phyloP scores from a whole-genome alignment of 2,888 invertebrate genomes.

The Pammene fasciana region DNA sequence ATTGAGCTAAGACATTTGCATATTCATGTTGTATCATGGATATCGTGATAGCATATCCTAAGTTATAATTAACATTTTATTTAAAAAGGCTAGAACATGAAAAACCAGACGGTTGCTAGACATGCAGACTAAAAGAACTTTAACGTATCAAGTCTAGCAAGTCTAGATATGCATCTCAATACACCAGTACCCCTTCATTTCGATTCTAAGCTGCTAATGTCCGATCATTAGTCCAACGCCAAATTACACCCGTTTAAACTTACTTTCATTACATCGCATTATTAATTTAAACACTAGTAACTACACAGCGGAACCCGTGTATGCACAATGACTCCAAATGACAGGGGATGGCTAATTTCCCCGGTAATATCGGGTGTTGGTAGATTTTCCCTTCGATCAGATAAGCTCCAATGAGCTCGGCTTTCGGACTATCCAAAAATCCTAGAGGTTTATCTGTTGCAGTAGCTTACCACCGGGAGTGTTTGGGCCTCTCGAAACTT shows the following conservation, averaged over 20 bases:
- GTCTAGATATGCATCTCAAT: not conserved
- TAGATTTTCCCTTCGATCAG: conserved; percentile 39
- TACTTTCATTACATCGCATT: conserved; percentile 38
- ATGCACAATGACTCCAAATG: conserved; percentile 45
- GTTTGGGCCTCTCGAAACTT: no score
- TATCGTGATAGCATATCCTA: not conserved
- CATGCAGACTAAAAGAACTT: not conserved
- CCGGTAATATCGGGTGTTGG: conserved; percentile 36
- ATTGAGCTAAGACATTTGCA: conserved; percentile 16
- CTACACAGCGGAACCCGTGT: conserved; percentile 41
- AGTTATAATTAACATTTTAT: conserved; percentile 3
- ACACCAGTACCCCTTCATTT: conserved; percentile 11
- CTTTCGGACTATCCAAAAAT: not conserved
- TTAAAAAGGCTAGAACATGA: not conserved
- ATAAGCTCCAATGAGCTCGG: not conserved
- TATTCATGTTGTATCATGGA: conserved; percentile 5
- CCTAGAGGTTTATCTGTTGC: no score
- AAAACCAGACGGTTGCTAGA: conserved; percentile 13
- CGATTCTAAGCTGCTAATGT: conserved; percentile 13
- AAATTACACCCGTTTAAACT: conserved; percentile 29
- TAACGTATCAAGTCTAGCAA: not conserved
- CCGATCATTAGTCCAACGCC: conserved; percentile 15
- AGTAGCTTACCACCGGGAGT: no score
- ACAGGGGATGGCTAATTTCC: conserved; percentile 42
- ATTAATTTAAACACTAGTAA: conserved; percentile 35